Evolutionary conservation across 2,113 vertebrate genomes (phyloP).

Genomic region (Uropsilus gracilis): DNA sequence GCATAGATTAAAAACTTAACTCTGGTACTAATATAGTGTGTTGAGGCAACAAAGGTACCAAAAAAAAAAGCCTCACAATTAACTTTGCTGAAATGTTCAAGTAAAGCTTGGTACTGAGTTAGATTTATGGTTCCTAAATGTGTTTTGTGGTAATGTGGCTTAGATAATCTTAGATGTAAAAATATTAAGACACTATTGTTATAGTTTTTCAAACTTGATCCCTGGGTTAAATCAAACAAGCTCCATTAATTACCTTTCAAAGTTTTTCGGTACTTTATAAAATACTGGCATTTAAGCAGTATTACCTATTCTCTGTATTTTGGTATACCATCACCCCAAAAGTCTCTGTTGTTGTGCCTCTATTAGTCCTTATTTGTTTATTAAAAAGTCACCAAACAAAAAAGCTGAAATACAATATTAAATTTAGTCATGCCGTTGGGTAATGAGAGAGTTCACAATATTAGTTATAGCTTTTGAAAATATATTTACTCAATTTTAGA

Average conservation of each 20-base stretch:
- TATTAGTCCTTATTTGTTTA: neutral
- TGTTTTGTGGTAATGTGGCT: neutral
- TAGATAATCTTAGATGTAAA: neutral
- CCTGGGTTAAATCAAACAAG: neutral
- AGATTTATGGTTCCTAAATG: neutral
- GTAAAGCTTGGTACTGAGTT: neutral
- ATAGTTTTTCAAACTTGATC: neutral
- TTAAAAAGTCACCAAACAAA: neutral
- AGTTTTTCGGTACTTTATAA: neutral
- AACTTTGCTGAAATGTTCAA: neutral
- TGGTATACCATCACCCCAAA: neutral
- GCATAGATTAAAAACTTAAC: too few species aligned
- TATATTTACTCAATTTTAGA: neutral
- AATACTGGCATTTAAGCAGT: neutral
- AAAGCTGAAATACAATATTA: too few species aligned
- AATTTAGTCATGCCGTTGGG: too few species aligned
- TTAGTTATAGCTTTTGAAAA: too few species aligned
- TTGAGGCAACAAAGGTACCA: too few species aligned
- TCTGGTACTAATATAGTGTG: too few species aligned
- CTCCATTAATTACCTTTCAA: neutral
- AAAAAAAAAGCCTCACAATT: too few species aligned
- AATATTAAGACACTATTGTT: neutral
- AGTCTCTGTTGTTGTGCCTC: neutral
- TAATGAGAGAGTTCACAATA: too few species aligned
- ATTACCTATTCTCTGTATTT: neutral